These are phyloP conservation scores for Platyrinchus mystaceus DNA, from an alignment of 2,797 vertebrate genomes.

Conservation along the genomic window DNA sequence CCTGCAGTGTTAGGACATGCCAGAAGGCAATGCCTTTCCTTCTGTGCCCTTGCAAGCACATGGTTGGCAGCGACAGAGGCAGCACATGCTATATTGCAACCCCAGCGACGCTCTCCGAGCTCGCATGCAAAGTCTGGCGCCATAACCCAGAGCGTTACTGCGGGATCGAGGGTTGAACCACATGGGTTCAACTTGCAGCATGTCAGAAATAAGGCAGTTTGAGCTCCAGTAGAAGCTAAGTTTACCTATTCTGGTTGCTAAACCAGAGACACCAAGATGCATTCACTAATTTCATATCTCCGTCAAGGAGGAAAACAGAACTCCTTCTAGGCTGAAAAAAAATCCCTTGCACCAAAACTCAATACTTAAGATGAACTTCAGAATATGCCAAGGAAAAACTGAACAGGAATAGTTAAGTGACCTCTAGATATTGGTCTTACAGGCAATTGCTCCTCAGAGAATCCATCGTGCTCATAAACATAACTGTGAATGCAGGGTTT, in stretches of 20 bases:
- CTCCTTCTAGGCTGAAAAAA: neutral
- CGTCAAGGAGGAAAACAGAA: neutral
- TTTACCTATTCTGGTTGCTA: neutral
- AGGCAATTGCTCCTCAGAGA: neutral
- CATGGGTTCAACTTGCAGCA: neutral
- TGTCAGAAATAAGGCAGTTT: neutral
- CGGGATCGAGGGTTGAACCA: rapidly evolving
- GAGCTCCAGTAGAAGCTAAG: neutral
- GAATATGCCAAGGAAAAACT: neutral
- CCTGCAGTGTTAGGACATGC: neutral
- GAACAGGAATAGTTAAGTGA: neutral
- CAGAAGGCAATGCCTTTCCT: neutral
- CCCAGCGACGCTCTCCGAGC: neutral
- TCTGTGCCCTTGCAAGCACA: neutral
- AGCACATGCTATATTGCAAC: neutral
- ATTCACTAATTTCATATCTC: neutral
- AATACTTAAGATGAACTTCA: neutral
- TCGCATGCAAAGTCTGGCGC: neutral
- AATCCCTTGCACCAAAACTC: neutral
- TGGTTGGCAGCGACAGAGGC: neutral
- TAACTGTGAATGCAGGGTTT: constrained; percentile 36
- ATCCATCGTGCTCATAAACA: neutral
- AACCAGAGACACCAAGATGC: neutral
- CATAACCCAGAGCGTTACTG: neutral
- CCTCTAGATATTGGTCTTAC: neutral